These are phyloP conservation scores for Pseudois nayaur DNA, from an alignment of 2,113 vertebrate genomes.

Conservation along the genomic window DNA sequence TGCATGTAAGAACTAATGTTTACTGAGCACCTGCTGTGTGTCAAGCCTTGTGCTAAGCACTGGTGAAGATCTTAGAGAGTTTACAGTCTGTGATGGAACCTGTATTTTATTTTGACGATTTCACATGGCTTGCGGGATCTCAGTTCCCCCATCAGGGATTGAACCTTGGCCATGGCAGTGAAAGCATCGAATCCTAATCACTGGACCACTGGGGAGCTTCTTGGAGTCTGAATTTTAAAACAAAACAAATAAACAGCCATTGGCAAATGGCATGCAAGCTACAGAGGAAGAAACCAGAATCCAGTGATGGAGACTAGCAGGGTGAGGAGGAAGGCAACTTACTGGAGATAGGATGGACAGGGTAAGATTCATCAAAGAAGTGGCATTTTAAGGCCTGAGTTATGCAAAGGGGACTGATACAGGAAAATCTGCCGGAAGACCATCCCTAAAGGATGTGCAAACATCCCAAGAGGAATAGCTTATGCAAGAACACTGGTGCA, in stretches of 20 bases:
- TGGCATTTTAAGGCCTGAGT: not conserved
- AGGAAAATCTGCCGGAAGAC: not conserved
- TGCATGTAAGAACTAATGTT: not conserved
- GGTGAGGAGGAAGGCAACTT: not conserved
- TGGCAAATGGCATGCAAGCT: not conserved
- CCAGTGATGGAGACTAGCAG: not conserved
- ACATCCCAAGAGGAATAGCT: not conserved
- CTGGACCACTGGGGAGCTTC: not conserved
- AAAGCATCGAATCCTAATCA: not conserved
- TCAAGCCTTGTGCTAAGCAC: not conserved
- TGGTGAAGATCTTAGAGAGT: not conserved
- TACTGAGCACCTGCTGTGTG: not conserved
- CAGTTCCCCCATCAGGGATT: not conserved
- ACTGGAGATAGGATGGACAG: too few relatives aligned
- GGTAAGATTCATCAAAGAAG: not conserved
- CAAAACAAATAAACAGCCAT: not conserved
- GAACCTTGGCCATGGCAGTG: not conserved
- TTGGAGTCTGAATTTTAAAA: not conserved
- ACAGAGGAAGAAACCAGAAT: not conserved
- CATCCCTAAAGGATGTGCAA: not conserved
- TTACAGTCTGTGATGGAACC: not conserved
- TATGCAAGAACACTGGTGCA: not conserved
- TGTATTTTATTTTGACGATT: not conserved
- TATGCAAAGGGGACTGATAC: too few relatives aligned
- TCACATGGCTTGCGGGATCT: not conserved